Evolutionary conservation across 2,797 vertebrate species (phyloP), one percentile per base, ranked within the genome.

Genomic region (Scomberomorus guttatus): DNA sequence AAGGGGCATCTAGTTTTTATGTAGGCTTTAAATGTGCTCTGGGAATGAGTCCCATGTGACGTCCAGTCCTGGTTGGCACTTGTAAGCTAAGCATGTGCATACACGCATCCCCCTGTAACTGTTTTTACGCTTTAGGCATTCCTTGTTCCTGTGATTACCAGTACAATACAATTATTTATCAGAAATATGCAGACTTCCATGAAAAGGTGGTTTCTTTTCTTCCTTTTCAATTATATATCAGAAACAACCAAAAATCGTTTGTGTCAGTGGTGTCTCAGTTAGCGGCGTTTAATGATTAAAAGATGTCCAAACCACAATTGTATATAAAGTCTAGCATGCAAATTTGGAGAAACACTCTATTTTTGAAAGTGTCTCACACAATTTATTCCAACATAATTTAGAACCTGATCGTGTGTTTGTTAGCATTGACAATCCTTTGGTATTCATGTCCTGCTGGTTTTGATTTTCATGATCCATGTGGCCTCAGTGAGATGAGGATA

Each of bases 281-380:
- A 48, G 8, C 24, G 81, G 14, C 51, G 63, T 56, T 77, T 62
- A 57, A 78, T 68, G 34, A 78, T 61, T 29, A 39, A 25, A 79
- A 80, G 61, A 62, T 64, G 57, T 67, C 61, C 51, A 84, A 89
- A 81, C 88, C 80, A 58, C 75, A 86, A 86, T 82, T 83, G 67
- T 72, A 65, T 58, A 25, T 83, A 81, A 85, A 84, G 80, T 72
- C 27, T 50, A 60, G 54, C 60, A 63, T 80, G 55, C 54, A 18
- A 34, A 75, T 74, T 66, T 56, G 66, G 13, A 52, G 46, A 72
- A 60, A 75, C 44, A 48, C 79, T 79, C 51, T 82, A 46, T n/a
- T 81, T 91, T 77, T 74, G 22, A 80, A 83, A 77, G 75, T 46
- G 55, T 63, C 82, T 82, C 10, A n/a, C 62, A 57, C 37, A n/a